Base-by-base conservation (phyloP, 2,113 vertebrate genomes). In the Baryphthengus martii region DNA sequence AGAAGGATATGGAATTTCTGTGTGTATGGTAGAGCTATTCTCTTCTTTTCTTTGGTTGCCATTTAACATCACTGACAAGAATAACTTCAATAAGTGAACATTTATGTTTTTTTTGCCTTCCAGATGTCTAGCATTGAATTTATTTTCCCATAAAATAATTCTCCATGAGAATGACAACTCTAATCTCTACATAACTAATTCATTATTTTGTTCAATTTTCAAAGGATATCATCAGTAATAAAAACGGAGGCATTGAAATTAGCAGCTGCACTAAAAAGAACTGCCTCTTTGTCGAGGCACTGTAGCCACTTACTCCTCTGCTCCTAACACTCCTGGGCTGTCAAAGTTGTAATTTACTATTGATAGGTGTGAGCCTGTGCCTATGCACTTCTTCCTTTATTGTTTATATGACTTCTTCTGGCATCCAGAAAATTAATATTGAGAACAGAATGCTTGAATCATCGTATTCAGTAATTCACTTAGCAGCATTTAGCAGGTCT, bases 151-250 rank as follows among this genome's bases (percentile, higher is more conserved):
- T 72, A 74, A 93, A 93, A 75, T 24, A 95, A 44, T 65, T 74
- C 61, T 88, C 24, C 28, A 17, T 80, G 28, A 93, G 72, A 90
- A 90, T 65, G 35, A 49, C 65, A 92, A 62, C n/a, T 18, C 72
- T 92, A 84, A 93, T 96, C 75, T 90, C 65, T 44, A 85, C 42
- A 74, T 55, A 90, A 88, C 78, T 77, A 90, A 93, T 90, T 94
- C 85, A 88, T 94, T 91, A 80, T 88, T 95, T 88, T 84, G 59
- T 84, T 93, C 75, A 55, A 13, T 77, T 93, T 93, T 90, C 42
- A 86, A 84, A 90, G 35, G 85, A 84, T 93, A 90, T 56, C 7
- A 92, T 88, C 85, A 77, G 79, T 73, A 83, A 88, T 90, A 95
- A 94, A 88, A 88, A 66, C n/a, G 35, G 21, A 90, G 72, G 56